Evolutionary conservation across 2,888 invertebrate species (phyloP).

Genomic region (Apoda limacodes): DNA sequence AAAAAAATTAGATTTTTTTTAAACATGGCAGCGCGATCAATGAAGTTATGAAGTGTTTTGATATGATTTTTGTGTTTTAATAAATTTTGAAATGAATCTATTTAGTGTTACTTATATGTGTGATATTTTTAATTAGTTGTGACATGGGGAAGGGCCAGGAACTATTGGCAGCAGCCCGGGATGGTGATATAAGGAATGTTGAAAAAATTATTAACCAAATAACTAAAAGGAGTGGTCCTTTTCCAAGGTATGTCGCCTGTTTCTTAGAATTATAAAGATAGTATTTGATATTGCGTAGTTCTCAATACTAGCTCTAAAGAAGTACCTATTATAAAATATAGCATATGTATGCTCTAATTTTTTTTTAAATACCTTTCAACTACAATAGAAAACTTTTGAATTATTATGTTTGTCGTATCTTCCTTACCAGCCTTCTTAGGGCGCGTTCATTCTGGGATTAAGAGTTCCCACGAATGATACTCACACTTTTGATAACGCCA

Average conservation of each 20-base stretch:
- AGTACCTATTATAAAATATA: too few relatives aligned
- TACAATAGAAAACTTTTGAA: too few relatives aligned
- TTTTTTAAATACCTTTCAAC: too few relatives aligned
- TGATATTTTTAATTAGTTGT: conserved; percentile 50
- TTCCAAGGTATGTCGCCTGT: conserved; percentile 83
- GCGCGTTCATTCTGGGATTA: too few relatives aligned
- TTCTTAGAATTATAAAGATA: conserved; percentile 22
- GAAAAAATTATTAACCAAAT: conserved; percentile 92
- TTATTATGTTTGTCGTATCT: too few relatives aligned
- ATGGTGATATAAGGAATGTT: conserved; percentile 88
- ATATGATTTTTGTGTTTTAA: conserved; percentile 64
- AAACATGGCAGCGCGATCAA: conserved; percentile 85
- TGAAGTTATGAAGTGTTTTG: conserved; percentile 73
- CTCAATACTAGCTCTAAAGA: too few relatives aligned
- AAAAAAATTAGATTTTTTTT: too few relatives aligned
- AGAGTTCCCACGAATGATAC: too few relatives aligned
- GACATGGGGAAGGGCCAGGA: conserved; percentile 97
- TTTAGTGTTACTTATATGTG: conserved; percentile 64
- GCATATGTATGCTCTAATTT: too few relatives aligned
- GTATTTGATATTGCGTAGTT: too few relatives aligned
- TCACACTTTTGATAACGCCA: too few relatives aligned
- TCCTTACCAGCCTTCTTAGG: too few relatives aligned
- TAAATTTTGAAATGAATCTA: conserved; percentile 56
- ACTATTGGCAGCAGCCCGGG: conserved; percentile 94
- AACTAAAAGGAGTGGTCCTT: conserved; percentile 92